Conservation (phyloP, 2,113 vertebrate genomes). For the Meleagris gallopavo region DNA sequence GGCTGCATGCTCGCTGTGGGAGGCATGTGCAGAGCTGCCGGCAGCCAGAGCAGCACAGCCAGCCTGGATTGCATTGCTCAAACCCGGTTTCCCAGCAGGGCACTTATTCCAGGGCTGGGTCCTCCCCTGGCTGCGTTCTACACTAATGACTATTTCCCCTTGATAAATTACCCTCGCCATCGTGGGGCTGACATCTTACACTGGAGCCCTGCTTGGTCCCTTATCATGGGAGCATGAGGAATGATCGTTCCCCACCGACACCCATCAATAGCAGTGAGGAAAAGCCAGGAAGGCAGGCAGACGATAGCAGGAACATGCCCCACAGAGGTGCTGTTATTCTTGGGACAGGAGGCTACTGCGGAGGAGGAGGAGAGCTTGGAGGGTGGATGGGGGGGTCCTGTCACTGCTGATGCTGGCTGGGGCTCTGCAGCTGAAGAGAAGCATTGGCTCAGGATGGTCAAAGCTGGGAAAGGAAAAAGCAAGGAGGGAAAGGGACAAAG, state of each 20-base stretch:
- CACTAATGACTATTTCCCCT: not conserved
- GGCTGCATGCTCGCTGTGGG: not conserved
- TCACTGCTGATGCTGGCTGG: constrained; percentile 30
- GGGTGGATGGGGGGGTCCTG: not conserved
- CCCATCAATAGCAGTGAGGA: not conserved
- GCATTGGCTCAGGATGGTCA: constrained; percentile 29
- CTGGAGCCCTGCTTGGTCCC: not conserved
- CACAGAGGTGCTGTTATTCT: constrained; percentile 38
- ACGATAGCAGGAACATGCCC: not conserved
- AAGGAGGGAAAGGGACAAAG: not conserved
- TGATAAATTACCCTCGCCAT: constrained; percentile 15
- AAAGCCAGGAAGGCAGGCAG: constrained; percentile 9
- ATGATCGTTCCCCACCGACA: constrained; percentile 23
- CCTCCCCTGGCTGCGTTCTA: not conserved
- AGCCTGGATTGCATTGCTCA: constrained; percentile 26
- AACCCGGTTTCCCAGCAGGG: not conserved
- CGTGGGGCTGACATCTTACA: not conserved
- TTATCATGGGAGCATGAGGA: constrained; percentile 28
- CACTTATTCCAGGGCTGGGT: not conserved
- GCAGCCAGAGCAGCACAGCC: constrained; percentile 12
- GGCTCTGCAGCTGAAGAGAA: constrained; percentile 27
- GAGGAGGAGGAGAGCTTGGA: constrained; percentile 27
- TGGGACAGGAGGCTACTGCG: constrained; percentile 17
- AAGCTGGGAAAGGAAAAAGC: not conserved
- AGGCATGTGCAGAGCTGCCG: not conserved